Evolutionary conservation across 1,140 invertebrate genomes (phyloP).

Genomic region (Spodoptera frugiperda): DNA sequence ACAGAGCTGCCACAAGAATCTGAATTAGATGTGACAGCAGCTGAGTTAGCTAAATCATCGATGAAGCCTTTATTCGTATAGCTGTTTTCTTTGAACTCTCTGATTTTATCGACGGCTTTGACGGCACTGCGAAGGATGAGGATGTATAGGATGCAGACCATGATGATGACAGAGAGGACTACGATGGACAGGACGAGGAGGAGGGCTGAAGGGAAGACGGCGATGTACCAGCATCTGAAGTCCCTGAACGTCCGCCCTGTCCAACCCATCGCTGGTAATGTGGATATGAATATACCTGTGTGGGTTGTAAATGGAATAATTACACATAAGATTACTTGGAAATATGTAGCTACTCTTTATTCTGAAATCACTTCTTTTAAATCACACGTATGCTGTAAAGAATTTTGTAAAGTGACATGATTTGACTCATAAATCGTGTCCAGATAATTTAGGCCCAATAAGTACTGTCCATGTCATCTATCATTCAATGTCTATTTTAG

Average conservation of each 20-base stretch:
- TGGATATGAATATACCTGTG: constrained; percentile 61
- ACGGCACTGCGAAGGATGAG: constrained; percentile 62
- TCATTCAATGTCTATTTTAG: too few relatives aligned
- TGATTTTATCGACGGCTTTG: constrained; percentile 61
- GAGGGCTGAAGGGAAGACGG: constrained; percentile 58
- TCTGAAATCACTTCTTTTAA: too few relatives aligned
- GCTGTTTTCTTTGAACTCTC: constrained; percentile 58
- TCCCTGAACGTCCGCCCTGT: constrained; percentile 60
- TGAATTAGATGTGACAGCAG: constrained; percentile 54
- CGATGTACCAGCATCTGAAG: constrained; percentile 64
- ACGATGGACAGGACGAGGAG: constrained; percentile 59
- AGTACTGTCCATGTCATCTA: too few relatives aligned
- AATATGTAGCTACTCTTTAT: neutral
- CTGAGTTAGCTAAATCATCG: constrained; percentile 50
- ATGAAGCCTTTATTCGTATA: constrained; percentile 57
- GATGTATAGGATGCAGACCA: constrained; percentile 60
- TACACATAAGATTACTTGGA: neutral
- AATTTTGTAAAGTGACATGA: too few relatives aligned
- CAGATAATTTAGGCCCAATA: too few relatives aligned
- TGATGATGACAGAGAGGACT: constrained; percentile 58
- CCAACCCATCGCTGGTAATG: constrained; percentile 64
- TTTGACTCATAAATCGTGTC: too few relatives aligned
- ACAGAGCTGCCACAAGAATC: constrained; percentile 19
- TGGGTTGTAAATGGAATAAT: constrained; percentile 39
- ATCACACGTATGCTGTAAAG: too few relatives aligned